Base-by-base conservation (phyloP, 1,140 invertebrate species). In the Drosophila bipectinata region DNA sequence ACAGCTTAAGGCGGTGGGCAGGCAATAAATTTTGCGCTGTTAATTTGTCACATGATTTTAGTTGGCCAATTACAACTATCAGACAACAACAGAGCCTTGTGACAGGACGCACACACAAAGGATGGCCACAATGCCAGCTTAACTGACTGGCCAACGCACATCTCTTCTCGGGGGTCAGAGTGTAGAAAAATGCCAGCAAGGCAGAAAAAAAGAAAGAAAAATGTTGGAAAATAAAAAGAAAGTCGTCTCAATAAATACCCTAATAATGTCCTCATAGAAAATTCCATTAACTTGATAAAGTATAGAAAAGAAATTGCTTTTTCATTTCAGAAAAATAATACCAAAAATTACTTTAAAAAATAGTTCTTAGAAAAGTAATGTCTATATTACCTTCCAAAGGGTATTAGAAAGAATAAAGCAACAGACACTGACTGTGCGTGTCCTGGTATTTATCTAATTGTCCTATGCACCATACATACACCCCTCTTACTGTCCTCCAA, bases 41-140 rank as follows among this genome's bases (percentile, higher is more conserved):
- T 88, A 88, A 88, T 88, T 88, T 88, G 83, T 88, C 83, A 88
- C 83, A 88, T 88, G 83, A 88, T 88, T 88, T 88, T 88, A 88
- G 83, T 88, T 88, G 79, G 83, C 83, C 83, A 88, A 88, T 88
- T 88, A 88, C 83, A 88, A 88, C 83, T 88, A 88, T 87, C 83
- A 72, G 76, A 73, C 83, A 88, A 83, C 72, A 83, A 71, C 78
- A 76, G 66, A 12, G 54, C 51, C 62, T 30, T 57, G 49, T 71
- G 73, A 77, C 74, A 77, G 56, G 55, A 53, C 57, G 53, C 51
- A 77, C 72, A 68, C 63, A 75, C 72, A 77, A 77, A 77, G 72
- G 63, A 77, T 77, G 77, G 67, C 82, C 79, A 81, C 81, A 84
- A 85, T 84, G 82, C 55, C 81, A 85, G 81, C 81, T 84, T 77